Conservation (phyloP, 1,140 invertebrate genomes). For the Aporrectodea caliginosa region DNA sequence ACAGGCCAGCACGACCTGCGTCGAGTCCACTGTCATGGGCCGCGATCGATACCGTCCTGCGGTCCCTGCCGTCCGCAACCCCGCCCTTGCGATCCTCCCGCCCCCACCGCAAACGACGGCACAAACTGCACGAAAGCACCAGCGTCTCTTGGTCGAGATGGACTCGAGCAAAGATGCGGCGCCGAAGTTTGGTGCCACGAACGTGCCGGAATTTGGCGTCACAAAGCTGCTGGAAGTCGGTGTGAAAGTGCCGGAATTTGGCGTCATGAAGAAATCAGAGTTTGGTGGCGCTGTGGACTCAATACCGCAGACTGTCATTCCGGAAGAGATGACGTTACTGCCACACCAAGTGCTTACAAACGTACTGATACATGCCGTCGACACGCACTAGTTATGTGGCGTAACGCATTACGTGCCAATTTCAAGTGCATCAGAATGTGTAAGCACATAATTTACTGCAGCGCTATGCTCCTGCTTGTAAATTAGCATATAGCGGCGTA, state of each 20-base stretch:
- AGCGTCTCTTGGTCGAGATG: slow-evolving; percentile 44
- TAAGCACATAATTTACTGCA: too few relatives aligned
- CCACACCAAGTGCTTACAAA: slow-evolving; percentile 72
- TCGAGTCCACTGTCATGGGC: slow-evolving; percentile 60
- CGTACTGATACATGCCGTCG: slow-evolving; percentile 75
- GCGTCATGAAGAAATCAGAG: not conserved
- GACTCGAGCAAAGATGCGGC: slow-evolving; percentile 44
- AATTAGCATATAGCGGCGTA: too few relatives aligned
- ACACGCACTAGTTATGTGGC: slow-evolving; percentile 47
- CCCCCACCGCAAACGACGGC: slow-evolving; percentile 41
- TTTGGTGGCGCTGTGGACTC: slow-evolving; percentile 1
- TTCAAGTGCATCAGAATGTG: too few relatives aligned
- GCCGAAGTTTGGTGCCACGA: not conserved
- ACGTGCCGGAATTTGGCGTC: not conserved
- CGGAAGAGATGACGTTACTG: slow-evolving; percentile 46
- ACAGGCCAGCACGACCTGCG: slow-evolving; percentile 58
- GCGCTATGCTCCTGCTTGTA: too few relatives aligned
- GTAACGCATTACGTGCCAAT: too few relatives aligned
- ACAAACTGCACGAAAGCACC: slow-evolving; percentile 18
- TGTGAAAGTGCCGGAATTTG: not conserved
- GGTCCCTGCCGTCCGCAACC: not conserved
- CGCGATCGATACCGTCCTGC: slow-evolving; percentile 53
- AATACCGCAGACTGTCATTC: slow-evolving; percentile 57
- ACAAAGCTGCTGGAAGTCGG: slow-evolving; percentile 32
- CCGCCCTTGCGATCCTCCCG: slow-evolving; percentile 40